Conservation (phyloP, 53 echinoderm and acorn worm genomes). For the Luidia sarsii region DNA sequence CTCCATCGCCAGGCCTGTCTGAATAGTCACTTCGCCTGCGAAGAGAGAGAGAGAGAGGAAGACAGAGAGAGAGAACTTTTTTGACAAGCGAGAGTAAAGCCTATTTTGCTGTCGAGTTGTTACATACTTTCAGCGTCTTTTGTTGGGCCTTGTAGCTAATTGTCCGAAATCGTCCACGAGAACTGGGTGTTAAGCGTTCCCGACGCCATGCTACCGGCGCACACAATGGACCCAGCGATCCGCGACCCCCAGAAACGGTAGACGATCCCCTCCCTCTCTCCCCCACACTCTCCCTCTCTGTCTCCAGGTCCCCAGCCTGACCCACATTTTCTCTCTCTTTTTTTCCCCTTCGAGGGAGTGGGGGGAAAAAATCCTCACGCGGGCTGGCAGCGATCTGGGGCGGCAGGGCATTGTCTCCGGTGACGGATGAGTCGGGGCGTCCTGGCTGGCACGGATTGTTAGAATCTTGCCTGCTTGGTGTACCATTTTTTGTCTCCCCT, state of each 20-base stretch:
- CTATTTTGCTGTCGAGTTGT: background rate
- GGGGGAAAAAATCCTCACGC: no score
- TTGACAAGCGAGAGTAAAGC: background rate
- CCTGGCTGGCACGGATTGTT: conserved; percentile 5
- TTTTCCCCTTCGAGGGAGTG: no score
- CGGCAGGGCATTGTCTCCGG: background rate
- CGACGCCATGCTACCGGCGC: conserved; percentile 20
- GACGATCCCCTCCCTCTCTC: background rate
- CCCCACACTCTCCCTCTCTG: no score
- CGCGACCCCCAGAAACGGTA: conserved; percentile 2
- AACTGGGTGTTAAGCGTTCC: conserved; percentile 5
- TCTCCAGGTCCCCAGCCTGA: background rate
- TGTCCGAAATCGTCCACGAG: conserved; percentile 18
- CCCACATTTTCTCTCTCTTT: background rate
- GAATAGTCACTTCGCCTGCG: no score
- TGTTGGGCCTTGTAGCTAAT: background rate
- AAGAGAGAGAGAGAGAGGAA: background rate
- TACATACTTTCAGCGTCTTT: background rate
- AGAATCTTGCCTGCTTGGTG: no score
- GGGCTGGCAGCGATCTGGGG: background rate
- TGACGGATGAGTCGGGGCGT: conserved; percentile 16
- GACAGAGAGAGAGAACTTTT: background rate
- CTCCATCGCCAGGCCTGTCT: no score
- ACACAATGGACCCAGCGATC: conserved; percentile 2
- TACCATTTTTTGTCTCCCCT: no score